phyloP scores from a whole-genome alignment of 2,113 vertebrate genomes.

The Garra rufa region DNA sequence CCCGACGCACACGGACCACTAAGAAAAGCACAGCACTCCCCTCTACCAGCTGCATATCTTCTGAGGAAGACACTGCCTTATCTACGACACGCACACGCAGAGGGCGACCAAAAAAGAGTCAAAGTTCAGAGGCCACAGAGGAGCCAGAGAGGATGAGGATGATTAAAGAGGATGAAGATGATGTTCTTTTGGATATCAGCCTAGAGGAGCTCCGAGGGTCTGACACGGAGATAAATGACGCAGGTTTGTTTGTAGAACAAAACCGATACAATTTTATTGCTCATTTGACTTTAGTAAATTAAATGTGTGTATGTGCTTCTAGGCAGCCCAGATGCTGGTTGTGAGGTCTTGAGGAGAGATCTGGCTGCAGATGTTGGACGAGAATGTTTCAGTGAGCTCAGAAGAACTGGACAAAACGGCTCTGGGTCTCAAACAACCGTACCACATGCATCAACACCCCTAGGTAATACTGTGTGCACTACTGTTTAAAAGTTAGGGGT shows the following conservation, averaged over 20 bases:
- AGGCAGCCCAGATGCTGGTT: conserved; percentile 63
- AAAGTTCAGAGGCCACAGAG: conserved; percentile 48
- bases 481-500: neutral
- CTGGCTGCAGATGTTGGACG: conserved; percentile 57
- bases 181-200: conserved; percentile 72
- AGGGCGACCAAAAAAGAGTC: conserved; percentile 57
- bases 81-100: conserved; percentile 46
- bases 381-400: conserved; percentile 55
- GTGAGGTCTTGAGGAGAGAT: conserved; percentile 80
- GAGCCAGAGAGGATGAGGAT: conserved; percentile 80
- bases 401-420: conserved; percentile 46
- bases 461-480: conserved; percentile 60
- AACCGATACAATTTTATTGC: neutral
- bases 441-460: conserved; percentile 53
- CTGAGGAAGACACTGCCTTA: conserved; percentile 56
- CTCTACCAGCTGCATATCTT: conserved; percentile 44
- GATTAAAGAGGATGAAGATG: conserved; percentile 65
- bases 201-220: conserved; percentile 77
- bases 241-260: neutral
- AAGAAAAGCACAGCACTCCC: conserved; percentile 61
- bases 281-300: neutral
- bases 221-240: conserved; percentile 76
- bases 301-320: conserved; percentile 19
- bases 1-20: conserved; percentile 50
- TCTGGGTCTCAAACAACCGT: conserved; percentile 49